Base-by-base conservation (phyloP, 2,113 vertebrate genomes). In the Sturnira hondurensis region DNA sequence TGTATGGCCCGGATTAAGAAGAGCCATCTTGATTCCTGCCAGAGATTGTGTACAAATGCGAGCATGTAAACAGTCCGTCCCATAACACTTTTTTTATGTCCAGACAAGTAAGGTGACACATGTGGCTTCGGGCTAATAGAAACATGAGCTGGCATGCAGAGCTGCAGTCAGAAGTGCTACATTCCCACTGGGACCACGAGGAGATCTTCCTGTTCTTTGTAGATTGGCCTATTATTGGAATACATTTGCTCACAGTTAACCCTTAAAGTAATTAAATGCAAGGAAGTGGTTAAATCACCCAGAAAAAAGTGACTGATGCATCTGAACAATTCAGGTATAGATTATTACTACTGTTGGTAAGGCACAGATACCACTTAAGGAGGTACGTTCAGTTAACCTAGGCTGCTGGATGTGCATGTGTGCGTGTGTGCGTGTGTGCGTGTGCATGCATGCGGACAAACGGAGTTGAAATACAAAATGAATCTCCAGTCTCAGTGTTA, bases 261-360 rank as follows among this genome's bases (percentile, higher is more conserved):
- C 98, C 97, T 97, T 97, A 97, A 97, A 98, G 97, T 98, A 98
- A 98, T 98, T 99, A 98, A 99, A 98, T 97, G 98, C 97, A 98
- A 98, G 98, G 98, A 98, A 98, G 97, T 50, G 97, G 98, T 99
- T 98, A 98, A 98, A 97, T 98, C 97, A 95, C 96, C 96, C 96
- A 77, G 96, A 96, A 98, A 97, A 98, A 97, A 98, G 97, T 97
- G 97, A 97, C 86, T 94, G 97, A 96, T 98, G 76, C 85, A 97
- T 98, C 92, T 97, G 97, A 98, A 83, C 92, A 96, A 95, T 96
- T 97, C 82, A 93, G 86, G 82, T 87, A 89, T 95, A 95, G 87
- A 89, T 94, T 98, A 97, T 97, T 82, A 96, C 92, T 97, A 91
- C 74, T 95, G 89, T 92, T 97, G 91, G 68, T 84, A 97, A 88